Evolutionary conservation across 2,113 vertebrate species (phyloP).

Genomic region (Marmota flaviventris): DNA sequence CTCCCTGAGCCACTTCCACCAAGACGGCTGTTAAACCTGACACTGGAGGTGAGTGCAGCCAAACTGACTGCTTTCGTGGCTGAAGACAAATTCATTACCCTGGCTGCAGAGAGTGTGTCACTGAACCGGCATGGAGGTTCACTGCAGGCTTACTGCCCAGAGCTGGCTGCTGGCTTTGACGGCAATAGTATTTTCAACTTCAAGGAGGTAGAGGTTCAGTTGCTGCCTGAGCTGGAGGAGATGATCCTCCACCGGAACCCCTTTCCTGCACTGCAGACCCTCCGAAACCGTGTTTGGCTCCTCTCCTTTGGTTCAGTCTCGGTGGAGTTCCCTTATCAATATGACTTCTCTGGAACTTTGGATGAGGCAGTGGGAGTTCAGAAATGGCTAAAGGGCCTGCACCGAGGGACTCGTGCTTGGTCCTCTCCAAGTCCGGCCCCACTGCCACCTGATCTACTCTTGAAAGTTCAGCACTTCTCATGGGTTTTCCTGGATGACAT

Average conservation of each 20-base stretch:
- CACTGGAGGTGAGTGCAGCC: constrained; percentile 91
- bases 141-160: constrained; percentile 90
- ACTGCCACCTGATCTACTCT: constrained; percentile 93
- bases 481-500: constrained; percentile 97
- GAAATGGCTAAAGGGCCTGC: constrained; percentile 97
- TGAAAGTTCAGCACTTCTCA: constrained; percentile 95
- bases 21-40: constrained; percentile 87
- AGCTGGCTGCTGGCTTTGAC: constrained; percentile 93
- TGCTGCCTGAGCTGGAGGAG: constrained; percentile 90
- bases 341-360: constrained; percentile 96
- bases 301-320: constrained; percentile 91
- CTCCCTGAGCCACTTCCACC: constrained; percentile 65
- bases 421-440: neutral
- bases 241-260: constrained; percentile 91
- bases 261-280: constrained; percentile 91
- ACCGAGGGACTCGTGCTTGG: constrained; percentile 75
- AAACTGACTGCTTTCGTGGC: constrained; percentile 92
- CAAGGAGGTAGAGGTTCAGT: constrained; percentile 91
- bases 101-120: constrained; percentile 89
- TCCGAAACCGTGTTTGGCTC: constrained; percentile 93
- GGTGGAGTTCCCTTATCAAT: constrained; percentile 97
- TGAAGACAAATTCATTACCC: constrained; percentile 91
- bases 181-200: constrained; percentile 95
- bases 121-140: constrained; percentile 87
- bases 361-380: constrained; percentile 95